Evolutionary conservation across 2,888 invertebrate species (phyloP).

Genomic region (Stenodera caucasica): DNA sequence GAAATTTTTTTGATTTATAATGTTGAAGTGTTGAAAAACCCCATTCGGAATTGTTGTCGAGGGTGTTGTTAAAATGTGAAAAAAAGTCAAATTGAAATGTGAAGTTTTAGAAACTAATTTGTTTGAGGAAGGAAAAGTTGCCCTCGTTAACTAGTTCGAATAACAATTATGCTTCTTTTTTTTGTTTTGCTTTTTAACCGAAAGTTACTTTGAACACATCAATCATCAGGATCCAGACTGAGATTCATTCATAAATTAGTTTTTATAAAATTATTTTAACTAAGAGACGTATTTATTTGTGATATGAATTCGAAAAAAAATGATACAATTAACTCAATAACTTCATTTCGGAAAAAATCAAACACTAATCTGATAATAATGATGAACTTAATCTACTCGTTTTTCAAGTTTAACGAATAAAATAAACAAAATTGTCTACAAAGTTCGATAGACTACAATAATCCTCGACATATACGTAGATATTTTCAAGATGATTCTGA

Average conservation of each 20-base stretch:
- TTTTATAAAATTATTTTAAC: no score
- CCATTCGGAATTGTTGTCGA: neutral
- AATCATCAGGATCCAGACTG: neutral
- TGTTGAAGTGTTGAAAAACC: neutral
- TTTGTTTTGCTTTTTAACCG: no score
- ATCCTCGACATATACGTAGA: neutral
- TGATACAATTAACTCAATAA: neutral
- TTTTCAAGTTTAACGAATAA: slow-evolving; percentile 2
- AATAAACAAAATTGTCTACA: slow-evolving; percentile 2
- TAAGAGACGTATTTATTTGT: neutral
- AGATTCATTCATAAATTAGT: neutral
- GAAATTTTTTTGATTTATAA: neutral
- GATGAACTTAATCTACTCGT: slow-evolving; percentile 3
- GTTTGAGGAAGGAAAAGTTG: neutral
- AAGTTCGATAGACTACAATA: slow-evolving; percentile 4
- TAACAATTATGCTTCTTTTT: no score
- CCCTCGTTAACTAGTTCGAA: neutral
- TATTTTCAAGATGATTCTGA: neutral
- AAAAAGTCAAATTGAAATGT: neutral
- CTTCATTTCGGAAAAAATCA: neutral
- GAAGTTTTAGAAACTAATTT: neutral
- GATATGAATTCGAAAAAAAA: no score
- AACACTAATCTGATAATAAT: neutral
- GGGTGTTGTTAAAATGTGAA: neutral
- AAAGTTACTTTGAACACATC: neutral